Evolutionary conservation across 2,888 invertebrate genomes (phyloP), one percentile per base, ranked within the genome.

Genomic region (Tachina fera): DNA sequence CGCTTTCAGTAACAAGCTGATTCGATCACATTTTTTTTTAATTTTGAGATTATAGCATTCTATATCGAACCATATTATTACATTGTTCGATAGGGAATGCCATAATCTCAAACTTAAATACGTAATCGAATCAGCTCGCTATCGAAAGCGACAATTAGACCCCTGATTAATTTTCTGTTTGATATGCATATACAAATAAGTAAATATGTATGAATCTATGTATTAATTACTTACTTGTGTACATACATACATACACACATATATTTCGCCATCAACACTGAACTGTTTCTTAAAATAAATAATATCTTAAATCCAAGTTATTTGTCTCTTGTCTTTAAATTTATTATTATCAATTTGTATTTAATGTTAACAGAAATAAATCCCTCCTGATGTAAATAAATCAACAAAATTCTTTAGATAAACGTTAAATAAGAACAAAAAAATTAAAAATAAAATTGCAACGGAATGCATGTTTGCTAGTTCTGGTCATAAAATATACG

Each of bases 351-450:
- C 61, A 74, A 77, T 84, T 81, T 74, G 22, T 56, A 22, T 53
- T 51, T 51, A 41, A 41, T 45, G 19, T 51, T 75, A 58, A 58
- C n/a, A 41, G 51, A 70, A 61, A 85, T 78, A 85, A 85, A 85
- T 82, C 51, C 63, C 49, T 70, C 56, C 31, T 61, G 41, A 61
- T 60, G 53, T 53, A 61, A 76, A 84, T 80, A 80, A 84, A 81
- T 84, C 84, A 84, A 63, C 68, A 63, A 68, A 84, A 77, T 81
- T 84, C 81, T 84, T 81, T 56, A 74, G 81, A 80, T 80, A 79
- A 76, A 84, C 19, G 56, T 43, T 60, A 53, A 75, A 22, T 58
- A 11, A 3, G 49, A 11, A 76, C 13, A 70, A 70, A 56, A 41
- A 67, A 58, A 58, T 11, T 16, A 10, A 45, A 65, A 60, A 49